A percentile compares a stretch with the other conserved stretches of the same genome.
These are phyloP conservation scores for Chorisops tibialis DNA, from an alignment of 2,888 invertebrate genomes.

Conservation along the genomic window DNA sequence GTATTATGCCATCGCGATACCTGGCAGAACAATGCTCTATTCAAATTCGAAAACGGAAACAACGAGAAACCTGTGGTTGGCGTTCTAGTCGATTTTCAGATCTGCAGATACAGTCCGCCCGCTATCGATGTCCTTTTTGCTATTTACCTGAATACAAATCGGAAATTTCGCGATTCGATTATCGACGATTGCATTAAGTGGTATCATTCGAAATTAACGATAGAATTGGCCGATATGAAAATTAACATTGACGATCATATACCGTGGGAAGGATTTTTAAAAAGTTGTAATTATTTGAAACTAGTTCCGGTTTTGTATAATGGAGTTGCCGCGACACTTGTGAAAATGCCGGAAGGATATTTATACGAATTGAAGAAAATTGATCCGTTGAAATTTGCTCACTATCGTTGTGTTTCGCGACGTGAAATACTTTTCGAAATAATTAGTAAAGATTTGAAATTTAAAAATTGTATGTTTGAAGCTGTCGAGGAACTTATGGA, in stretches of 20 bases:
- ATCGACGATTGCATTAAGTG: slow-evolving; percentile 34
- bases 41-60: slow-evolving; percentile 35
- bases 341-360: slow-evolving; percentile 46
- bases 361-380: slow-evolving; percentile 43
- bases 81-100: slow-evolving; percentile 49
- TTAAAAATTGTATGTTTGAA: slow-evolving; percentile 38
- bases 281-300: slow-evolving; percentile 45
- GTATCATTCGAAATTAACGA: slow-evolving; percentile 41
- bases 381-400: slow-evolving; percentile 46
- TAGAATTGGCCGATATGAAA: slow-evolving; percentile 41
- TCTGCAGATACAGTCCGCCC: slow-evolving; percentile 46
- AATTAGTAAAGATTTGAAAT: slow-evolving; percentile 37
- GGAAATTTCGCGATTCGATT: slow-evolving; percentile 35
- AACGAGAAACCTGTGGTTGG: slow-evolving; percentile 34
- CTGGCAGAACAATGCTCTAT: slow-evolving; percentile 50
- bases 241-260: slow-evolving; percentile 41
- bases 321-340: slow-evolving; percentile 43
- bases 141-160: slow-evolving; percentile 42
- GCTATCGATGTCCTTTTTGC: slow-evolving; percentile 46
- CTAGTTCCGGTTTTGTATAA: slow-evolving; percentile 49
- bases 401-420: slow-evolving; percentile 46
- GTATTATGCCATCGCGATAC: slow-evolving; percentile 53
- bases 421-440: slow-evolving; percentile 37
- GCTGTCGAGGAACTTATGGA: slow-evolving; percentile 43
- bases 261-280: slow-evolving; percentile 42